These are phyloP conservation scores for Perognathus longimembris DNA, from an alignment of 2,113 vertebrate genomes.

Conservation along the genomic window DNA sequence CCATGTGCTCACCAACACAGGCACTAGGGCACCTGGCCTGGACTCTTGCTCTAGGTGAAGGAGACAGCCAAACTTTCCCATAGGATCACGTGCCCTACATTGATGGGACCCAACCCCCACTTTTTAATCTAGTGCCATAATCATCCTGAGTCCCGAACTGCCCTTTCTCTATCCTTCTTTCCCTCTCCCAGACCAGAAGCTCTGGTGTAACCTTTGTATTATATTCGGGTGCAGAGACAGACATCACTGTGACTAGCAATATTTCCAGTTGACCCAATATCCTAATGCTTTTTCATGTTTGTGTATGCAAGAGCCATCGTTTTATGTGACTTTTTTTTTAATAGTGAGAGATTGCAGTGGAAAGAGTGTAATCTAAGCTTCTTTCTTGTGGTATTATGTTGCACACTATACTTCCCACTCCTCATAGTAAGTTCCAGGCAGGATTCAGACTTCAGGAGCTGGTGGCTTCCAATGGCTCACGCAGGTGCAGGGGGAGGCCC, in stretches of 20 bases:
- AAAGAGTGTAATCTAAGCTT: conserved; percentile 85
- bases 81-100: conserved; percentile 13
- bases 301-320: conserved; percentile 88
- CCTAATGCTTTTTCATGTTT: conserved; percentile 84
- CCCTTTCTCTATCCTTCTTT: too few species aligned
- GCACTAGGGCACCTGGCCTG: not conserved
- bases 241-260: conserved; percentile 85
- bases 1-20: not conserved
- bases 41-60: too few species aligned
- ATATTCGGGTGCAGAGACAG: conserved; percentile 81
- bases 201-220: conserved; percentile 78
- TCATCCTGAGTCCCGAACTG: conserved; percentile 34
- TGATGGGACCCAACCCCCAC: conserved; percentile 25
- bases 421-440: conserved; percentile 82
- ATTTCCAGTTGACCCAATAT: conserved; percentile 89
- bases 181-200: not conserved
- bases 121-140: conserved; percentile 69
- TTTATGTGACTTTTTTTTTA: conserved; percentile 88
- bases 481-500: not conserved
- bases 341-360: conserved; percentile 84
- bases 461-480: conserved; percentile 51
- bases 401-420: conserved; percentile 84
- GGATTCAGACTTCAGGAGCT: conserved; percentile 79
- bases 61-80: too few species aligned
- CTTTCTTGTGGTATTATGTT: conserved; percentile 80